phyloP scores from a whole-genome alignment of 2,113 vertebrate genomes.

The Pelobates fuscus region DNA sequence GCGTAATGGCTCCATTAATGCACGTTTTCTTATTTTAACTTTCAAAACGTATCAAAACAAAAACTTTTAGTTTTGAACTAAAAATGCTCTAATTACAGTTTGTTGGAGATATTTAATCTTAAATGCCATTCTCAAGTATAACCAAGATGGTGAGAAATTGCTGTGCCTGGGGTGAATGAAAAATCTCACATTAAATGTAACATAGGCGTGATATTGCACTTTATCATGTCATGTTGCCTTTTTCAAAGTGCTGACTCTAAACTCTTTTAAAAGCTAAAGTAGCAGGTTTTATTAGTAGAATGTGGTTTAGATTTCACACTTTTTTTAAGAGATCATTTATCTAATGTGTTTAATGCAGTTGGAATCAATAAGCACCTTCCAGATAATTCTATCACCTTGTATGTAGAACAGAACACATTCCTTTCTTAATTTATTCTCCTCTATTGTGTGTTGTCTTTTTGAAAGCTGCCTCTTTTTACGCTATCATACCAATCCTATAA shows the following conservation, averaged over 20 bases:
- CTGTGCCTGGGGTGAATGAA: background rate
- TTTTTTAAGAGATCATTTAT: background rate
- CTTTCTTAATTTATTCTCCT: too few relatives aligned
- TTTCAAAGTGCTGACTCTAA: background rate
- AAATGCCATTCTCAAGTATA: background rate
- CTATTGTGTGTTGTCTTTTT: too few relatives aligned
- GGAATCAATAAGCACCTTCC: background rate
- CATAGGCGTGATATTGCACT: constrained; percentile 22
- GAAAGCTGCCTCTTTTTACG: too few relatives aligned
- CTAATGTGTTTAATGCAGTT: background rate
- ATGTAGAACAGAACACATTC: too few relatives aligned
- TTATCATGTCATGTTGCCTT: constrained; percentile 18
- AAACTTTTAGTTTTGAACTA: too few relatives aligned
- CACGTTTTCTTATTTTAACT: too few relatives aligned
- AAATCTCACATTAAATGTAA: constrained; percentile 15
- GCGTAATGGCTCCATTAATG: too few relatives aligned
- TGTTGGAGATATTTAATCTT: too few relatives aligned
- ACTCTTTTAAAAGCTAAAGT: background rate
- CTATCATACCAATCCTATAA: too few relatives aligned
- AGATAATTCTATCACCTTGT: background rate
- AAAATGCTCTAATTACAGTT: too few relatives aligned
- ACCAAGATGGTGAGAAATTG: background rate
- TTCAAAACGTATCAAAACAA: too few relatives aligned
- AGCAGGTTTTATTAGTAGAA: background rate
- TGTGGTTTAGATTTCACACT: background rate